Evolutionary conservation across 2,797 vertebrate genomes (phyloP).

Genomic region (Stomatorhinus walkeri): DNA sequence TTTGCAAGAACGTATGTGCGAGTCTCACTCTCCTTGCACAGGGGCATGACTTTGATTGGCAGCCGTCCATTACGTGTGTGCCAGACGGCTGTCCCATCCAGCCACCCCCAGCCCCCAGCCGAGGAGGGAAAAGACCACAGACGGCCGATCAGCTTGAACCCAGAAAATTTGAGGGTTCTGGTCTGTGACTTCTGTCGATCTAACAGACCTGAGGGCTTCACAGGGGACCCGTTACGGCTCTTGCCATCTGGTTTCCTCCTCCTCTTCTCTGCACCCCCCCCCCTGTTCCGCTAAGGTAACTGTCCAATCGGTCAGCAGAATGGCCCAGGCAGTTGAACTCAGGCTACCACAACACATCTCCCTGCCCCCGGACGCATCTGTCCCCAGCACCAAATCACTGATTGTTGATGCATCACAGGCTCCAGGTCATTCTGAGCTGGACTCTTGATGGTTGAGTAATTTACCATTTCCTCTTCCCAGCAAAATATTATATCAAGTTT

Average conservation of each 20-base stretch:
- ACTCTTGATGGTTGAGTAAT: neutral
- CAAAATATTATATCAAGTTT: neutral
- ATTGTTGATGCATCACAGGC: neutral
- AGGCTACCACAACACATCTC: conserved; percentile 21
- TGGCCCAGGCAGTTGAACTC: conserved; percentile 28
- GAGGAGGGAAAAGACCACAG: conserved; percentile 30
- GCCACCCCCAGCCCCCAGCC: conserved; percentile 25
- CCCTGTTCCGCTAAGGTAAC: conserved; percentile 15
- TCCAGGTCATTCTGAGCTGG: conserved; percentile 1
- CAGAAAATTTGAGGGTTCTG: conserved; percentile 28
- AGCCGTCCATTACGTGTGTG: conserved; percentile 1
- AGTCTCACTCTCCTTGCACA: neutral
- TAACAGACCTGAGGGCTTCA: conserved; percentile 32
- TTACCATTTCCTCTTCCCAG: neutral
- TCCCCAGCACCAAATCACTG: conserved; percentile 15
- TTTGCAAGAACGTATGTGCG: neutral
- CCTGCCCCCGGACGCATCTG: neutral
- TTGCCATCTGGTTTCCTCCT: conserved; percentile 41
- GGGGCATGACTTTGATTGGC: neutral
- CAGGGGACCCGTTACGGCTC: conserved; percentile 31
- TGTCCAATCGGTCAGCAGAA: conserved; percentile 27
- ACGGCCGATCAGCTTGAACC: conserved; percentile 39
- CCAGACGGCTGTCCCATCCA: conserved; percentile 22
- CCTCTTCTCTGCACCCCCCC: conserved; percentile 6
- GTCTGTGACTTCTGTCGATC: conserved; percentile 31